phyloP scores from a whole-genome alignment of 2,113 vertebrate genomes.

The Chaetops frenatus region DNA sequence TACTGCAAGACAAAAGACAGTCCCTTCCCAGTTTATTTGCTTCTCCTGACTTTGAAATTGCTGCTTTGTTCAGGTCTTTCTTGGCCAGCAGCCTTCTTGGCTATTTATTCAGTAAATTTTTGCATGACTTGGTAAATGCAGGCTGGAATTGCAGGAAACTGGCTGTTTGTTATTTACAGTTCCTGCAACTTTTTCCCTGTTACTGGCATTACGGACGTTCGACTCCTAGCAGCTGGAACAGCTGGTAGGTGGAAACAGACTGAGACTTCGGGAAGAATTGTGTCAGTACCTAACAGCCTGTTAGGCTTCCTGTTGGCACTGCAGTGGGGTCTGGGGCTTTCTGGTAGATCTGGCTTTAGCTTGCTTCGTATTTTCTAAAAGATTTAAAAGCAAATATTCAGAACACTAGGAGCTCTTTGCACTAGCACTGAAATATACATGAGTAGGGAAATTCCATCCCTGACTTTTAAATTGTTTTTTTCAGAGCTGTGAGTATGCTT shows the following conservation, averaged over 20 bases:
- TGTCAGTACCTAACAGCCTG: not conserved
- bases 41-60: not conserved
- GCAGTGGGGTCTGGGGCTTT: not conserved
- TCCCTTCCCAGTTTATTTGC: not conserved
- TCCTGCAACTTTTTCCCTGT: conserved; percentile 9
- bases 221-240: not conserved
- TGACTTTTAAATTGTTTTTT: not conserved
- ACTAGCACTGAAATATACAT: not conserved
- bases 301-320: not conserved
- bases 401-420: not conserved
- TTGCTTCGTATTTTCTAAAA: not conserved
- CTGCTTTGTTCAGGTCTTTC: conserved; percentile 12
- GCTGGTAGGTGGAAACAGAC: not conserved
- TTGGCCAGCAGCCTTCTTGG: conserved; percentile 1
- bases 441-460: not conserved
- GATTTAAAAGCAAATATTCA: not conserved
- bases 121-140: not conserved
- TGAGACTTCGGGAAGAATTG: not conserved
- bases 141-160: conserved; percentile 12
- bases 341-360: not conserved
- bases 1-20: not conserved
- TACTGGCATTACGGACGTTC: not conserved
- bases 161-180: not conserved
- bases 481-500: not conserved
- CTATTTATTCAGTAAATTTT: not conserved